Conservation (phyloP, 2,797 vertebrate genomes). For the Okamejei kenojei region DNA sequence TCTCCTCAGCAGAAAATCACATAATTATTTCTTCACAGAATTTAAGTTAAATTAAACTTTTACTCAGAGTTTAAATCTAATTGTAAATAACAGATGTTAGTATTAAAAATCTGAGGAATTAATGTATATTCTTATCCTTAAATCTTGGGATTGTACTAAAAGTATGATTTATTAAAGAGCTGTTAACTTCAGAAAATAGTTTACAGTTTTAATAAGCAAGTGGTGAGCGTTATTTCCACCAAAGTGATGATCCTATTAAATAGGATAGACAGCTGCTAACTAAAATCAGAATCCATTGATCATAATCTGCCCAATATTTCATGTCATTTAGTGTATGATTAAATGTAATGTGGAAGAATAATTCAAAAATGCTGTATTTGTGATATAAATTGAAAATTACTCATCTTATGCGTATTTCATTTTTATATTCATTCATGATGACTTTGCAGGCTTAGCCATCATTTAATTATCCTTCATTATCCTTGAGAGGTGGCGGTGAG, state of each 20-base stretch:
- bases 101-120: not conserved
- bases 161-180: slow-evolving; percentile 11
- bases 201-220: not conserved
- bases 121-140: not conserved
- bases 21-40: not conserved
- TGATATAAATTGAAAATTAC: not conserved
- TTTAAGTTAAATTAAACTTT: not conserved
- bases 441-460: no score
- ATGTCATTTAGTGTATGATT: not conserved
- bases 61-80: not conserved
- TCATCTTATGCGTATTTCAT: not conserved
- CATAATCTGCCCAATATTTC: not conserved
- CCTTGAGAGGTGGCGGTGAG: no score
- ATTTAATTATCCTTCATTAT: no score
- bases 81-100: not conserved
- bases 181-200: not conserved
- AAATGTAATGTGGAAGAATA: not conserved
- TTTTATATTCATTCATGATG: no score
- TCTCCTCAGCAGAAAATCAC: not conserved
- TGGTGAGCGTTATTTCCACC: not conserved
- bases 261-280: not conserved
- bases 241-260: not conserved
- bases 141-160: not conserved
- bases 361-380: not conserved
- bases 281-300: not conserved